Evolutionary conservation across 2,113 vertebrate species (phyloP), one percentile per base, ranked within the genome.

Genomic region (Pseudopodoces humilis): DNA sequence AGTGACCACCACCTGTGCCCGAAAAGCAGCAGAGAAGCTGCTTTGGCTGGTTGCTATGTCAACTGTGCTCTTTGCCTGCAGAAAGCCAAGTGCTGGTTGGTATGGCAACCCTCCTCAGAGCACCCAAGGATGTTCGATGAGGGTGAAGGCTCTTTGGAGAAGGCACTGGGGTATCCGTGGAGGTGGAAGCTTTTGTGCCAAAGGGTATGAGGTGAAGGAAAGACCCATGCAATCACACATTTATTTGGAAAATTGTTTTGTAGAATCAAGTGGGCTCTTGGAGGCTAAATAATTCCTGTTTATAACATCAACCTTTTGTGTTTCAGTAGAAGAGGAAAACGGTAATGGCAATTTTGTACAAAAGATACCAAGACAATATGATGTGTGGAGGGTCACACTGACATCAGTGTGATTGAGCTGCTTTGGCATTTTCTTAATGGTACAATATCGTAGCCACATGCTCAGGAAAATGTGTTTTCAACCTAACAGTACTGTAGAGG

Each of bases 1-100:
- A 69, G 55, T 90, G 83, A 83, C 84, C 88, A 92, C 44, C 67
- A 69, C 70, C 33, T 68, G 69, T 77, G 78, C 72, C 67, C 0
- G 0, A 64, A 43, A 91, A 93, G 46, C 87, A 55, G 59, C 6
- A 13, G 35, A 90, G 90, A 75, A 89, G 53, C 85, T 76, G 92
- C 77, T 82, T 95, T 88, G 83, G 79, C 68, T 4, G 10, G 96
- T 96, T 97, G 83, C 96, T 91, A 97, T 97, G 88, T 90, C 96
- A 96, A 95, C 96, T 19, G 5, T 25, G 15, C 50, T 94, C 53
- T 77, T 86, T 90, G 71, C 75, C 50, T 91, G 83, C 55, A 58
- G 78, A 92, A 88, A 76, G 43, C 90, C 21, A 23, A 92, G 56
- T 0, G 0, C 58, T 91, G 60, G 96, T 97, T 97, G 96, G 81